Base-by-base conservation (phyloP, 2,797 vertebrate species). In the Urophycis tenuis region DNA sequence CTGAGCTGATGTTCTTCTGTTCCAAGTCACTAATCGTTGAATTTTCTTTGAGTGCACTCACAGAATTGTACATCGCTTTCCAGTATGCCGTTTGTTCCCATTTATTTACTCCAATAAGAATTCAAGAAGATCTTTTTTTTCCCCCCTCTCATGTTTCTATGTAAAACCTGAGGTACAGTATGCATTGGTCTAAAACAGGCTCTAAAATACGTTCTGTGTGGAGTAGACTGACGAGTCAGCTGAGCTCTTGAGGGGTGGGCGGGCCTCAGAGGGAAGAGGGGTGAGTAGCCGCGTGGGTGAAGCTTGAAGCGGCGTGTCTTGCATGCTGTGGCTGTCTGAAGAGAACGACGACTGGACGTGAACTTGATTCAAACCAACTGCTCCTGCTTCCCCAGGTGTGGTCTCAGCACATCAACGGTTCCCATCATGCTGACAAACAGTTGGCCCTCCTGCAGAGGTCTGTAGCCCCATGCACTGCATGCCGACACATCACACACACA, bases 401-500 rank as follows among this genome's bases (percentile, higher is more conserved):
- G 93, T 79, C 32, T 8, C 70, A 82, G 33, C 93, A 94, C 74
- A 71, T 91, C 74, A 91, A 88, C 25, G 74, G 86, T 9, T 72
- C 85, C 35, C 85, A 82, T 2, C 93, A 94, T 87, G 92, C 92
- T 4, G 85, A 92, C 19, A 88, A 90, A 79, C 92, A 92, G 80
- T 90, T 92, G 53, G 45, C 0, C 32, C 86, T 94, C 73, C 88
- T 93, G 79, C 89, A 91, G 80, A 81, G 64, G 93, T 94, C 11
- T 67, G 41, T 53, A n/a, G 22, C 7, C 22, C 53, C 49, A 53
- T n/a, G n/a, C n/a, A n/a, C n/a, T n/a, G n/a, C n/a, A n/a, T n/a
- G n/a, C n/a, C n/a, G n/a, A n/a, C n/a, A n/a, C n/a, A n/a, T n/a
- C 4, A n/a, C 5, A 22, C 25, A 64, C 29, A 12, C n/a, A 64